Evolutionary conservation across 2,888 invertebrate genomes (phyloP).

Genomic region (Luffia ferchaultella): DNA sequence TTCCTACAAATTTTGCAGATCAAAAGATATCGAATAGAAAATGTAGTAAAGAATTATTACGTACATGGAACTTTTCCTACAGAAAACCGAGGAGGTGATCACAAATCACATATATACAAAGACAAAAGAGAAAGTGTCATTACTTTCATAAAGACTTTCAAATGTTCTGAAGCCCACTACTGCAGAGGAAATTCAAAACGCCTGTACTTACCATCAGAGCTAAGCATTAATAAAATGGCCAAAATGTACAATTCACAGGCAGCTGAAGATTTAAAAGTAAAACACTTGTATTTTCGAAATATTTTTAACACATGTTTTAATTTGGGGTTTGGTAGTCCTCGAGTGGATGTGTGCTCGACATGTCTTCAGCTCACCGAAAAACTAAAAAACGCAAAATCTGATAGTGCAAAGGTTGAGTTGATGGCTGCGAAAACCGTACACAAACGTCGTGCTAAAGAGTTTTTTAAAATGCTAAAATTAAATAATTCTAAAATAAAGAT

Average conservation of each 20-base stretch:
- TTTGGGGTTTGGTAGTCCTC: not conserved
- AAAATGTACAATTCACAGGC: not conserved
- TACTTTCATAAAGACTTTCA: not conserved
- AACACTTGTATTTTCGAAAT: not conserved
- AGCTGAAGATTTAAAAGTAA: not conserved
- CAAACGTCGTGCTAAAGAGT: not conserved
- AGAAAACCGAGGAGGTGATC: not conserved
- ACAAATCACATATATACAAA: not conserved
- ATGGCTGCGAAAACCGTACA: not conserved
- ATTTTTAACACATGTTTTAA: not conserved
- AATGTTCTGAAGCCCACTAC: not conserved
- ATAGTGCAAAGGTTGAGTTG: no score
- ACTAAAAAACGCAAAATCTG: not conserved
- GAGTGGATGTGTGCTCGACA: not conserved
- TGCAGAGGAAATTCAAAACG: not conserved
- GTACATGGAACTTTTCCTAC: not conserved
- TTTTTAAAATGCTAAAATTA: not conserved
- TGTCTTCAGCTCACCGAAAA: not conserved
- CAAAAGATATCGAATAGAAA: not conserved
- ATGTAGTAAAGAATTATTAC: not conserved
- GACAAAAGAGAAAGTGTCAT: not conserved
- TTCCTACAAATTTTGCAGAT: not conserved
- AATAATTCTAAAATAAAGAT: not conserved
- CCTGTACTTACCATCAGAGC: not conserved
- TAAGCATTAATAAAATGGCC: not conserved